Base-by-base conservation (phyloP, 2,797 vertebrate species). In the Cyclopterus lumpus region DNA sequence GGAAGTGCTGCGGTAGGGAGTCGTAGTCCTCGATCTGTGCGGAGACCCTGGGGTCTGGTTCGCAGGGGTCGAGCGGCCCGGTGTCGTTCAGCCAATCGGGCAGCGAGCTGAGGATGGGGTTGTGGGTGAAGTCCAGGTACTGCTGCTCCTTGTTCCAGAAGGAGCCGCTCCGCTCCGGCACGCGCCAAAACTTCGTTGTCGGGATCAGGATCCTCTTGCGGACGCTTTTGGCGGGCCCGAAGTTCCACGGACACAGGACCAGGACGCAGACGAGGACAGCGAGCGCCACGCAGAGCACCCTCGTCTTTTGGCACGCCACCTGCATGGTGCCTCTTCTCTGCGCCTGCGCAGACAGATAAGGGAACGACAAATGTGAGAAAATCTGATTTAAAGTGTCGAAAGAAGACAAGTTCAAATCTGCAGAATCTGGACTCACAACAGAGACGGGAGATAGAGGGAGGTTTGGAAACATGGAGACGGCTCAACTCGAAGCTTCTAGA, bases 81-180 rank as follows among this genome's bases (percentile, higher is more conserved):
- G 84, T 83, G 79, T 86, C 71, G 1, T 89, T 90, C 46, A 94
- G 38, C 75, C 95, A 96, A 1, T 81, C 77, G 0, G 95, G 20
- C 5, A 88, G 80, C 16, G 91, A 67, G 44, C 79, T 85, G 67
- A 96, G 64, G 49, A 96, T 88, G 0, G 96, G 96, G 85, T 96
- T 98, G 91, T 95, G 85, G 5, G 95, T 40, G 48, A 91, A 77
- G 38, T 98, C 96, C 16, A 99, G 84, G 20, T 90, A 95, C 81
- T 97, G 94, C 71, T 99, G 98, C 80, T 98, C 95, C 44, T 88
- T 93, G 90, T 99, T 99, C 97, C 97, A 99, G 55, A 96, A 96
- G 0, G 96, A 95, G 20, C 85, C 74, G 4, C 93, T 96, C 77
- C 77, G 67, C 2, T 64, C 79, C 0, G 75, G 77, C 26, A 86